A percentile compares a stretch with the other conserved stretches of the same genome.
Evolutionary conservation across 2,113 vertebrate species (phyloP).

Genomic region (Catharus minimus): DNA sequence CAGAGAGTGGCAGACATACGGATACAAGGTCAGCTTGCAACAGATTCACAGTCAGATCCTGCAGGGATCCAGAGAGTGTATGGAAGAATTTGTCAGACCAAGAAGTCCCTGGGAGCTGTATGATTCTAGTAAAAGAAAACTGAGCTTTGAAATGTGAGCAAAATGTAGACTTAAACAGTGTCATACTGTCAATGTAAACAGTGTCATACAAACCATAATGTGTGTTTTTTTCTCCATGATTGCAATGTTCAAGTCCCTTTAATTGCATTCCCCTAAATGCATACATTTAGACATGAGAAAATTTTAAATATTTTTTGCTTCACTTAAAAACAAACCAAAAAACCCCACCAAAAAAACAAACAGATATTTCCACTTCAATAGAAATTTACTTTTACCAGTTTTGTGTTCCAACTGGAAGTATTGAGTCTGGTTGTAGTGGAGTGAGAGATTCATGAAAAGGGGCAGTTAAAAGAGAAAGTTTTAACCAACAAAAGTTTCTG

Average conservation of each 20-base stretch:
- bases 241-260: neutral
- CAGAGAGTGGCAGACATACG: neutral
- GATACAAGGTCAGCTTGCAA: neutral
- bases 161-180: neutral
- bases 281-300: neutral
- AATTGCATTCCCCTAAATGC: neutral
- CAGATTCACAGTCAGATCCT: neutral
- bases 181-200: neutral
- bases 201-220: neutral
- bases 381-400: neutral
- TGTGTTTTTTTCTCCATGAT: neutral
- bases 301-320: neutral
- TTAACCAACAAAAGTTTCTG: neutral
- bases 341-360: neutral
- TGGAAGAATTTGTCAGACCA: neutral
- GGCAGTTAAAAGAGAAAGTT: neutral
- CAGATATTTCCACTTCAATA: neutral
- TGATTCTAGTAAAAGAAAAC: neutral
- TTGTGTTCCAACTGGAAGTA: neutral
- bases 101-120: neutral
- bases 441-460: neutral
- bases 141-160: rapidly evolving
- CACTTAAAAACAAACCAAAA: neutral
- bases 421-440: neutral
- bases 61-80: neutral